These are phyloP conservation scores for Drosophila eohydei DNA, from an alignment of 2,888 invertebrate species.

Conservation along the genomic window DNA sequence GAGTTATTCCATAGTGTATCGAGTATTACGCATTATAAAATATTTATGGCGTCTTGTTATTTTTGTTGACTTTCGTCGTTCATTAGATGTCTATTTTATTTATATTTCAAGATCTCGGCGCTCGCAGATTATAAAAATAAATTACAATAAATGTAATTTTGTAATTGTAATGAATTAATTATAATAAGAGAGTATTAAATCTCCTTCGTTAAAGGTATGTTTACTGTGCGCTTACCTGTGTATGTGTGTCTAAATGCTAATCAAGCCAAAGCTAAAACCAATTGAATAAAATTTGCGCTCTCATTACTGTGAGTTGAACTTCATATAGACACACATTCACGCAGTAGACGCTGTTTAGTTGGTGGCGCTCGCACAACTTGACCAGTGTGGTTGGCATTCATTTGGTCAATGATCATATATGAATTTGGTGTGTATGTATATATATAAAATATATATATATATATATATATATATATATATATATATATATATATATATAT, in stretches of 20 bases:
- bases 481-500: too few species aligned
- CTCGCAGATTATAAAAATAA: constrained; percentile 61
- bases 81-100: constrained; percentile 70
- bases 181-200: constrained; percentile 41
- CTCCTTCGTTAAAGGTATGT: background rate
- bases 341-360: constrained; percentile 3
- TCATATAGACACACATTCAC: constrained; percentile 7
- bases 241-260: constrained; percentile 22
- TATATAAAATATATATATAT: too few species aligned
- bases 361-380: constrained; percentile 24
- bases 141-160: constrained; percentile 70
- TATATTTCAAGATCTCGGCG: constrained; percentile 56
- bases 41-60: constrained; percentile 47
- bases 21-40: constrained; percentile 68
- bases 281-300: constrained; percentile 28
- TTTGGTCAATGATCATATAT: too few species aligned
- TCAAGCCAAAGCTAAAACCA: constrained; percentile 51
- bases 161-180: constrained; percentile 59
- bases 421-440: too few species aligned
- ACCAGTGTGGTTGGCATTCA: constrained; percentile 9
- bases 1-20: constrained; percentile 51
- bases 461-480: too few species aligned
- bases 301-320: background rate
- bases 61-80: constrained; percentile 31
- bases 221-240: background rate